A percentile compares a stretch with the other conserved stretches of the same genome.
These are phyloP conservation scores for Actinia tenebrosa DNA, from an alignment of 64 coral and sea anemone species.

Conservation along the genomic window DNA sequence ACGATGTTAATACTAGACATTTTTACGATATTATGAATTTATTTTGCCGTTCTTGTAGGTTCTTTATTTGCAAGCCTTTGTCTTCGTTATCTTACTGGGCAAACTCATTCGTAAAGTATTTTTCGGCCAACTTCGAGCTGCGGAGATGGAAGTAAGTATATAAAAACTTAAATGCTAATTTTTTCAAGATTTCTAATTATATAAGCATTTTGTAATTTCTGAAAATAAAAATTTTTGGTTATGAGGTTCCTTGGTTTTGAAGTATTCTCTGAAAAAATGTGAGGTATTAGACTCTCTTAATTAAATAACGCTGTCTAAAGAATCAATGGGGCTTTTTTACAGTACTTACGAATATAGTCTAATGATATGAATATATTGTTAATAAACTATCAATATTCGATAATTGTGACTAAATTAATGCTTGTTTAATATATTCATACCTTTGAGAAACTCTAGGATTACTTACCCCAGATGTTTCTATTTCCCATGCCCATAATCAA, in stretches of 20 bases:
- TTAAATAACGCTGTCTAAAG: background rate
- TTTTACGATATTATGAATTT: background rate
- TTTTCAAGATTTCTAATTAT: background rate
- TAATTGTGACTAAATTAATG: too few species aligned
- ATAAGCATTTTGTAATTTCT: background rate
- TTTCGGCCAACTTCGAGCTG: slow-evolving; percentile 89
- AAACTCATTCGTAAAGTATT: slow-evolving; percentile 90
- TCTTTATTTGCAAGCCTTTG: slow-evolving; percentile 94
- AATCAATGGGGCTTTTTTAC: too few species aligned
- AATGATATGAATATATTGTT: too few species aligned
- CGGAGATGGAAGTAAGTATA: slow-evolving; percentile 89
- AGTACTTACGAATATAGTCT: too few species aligned
- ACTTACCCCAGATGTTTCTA: too few species aligned
- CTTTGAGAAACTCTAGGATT: too few species aligned
- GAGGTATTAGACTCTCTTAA: background rate
- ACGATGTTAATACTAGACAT: background rate
- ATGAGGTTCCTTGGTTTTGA: slow-evolving; percentile 1
- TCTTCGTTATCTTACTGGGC: slow-evolving; percentile 88
- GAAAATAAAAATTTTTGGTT: background rate
- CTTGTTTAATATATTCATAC: too few species aligned
- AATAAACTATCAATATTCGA: too few species aligned
- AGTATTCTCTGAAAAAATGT: background rate
- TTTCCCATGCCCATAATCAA: too few species aligned
- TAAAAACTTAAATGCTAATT: background rate
- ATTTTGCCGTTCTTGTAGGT: slow-evolving; percentile 32